Evolutionary conservation across 2,888 invertebrate genomes (phyloP), one percentile per base, ranked within the genome.

Genomic region (Drosophila ustulata): DNA sequence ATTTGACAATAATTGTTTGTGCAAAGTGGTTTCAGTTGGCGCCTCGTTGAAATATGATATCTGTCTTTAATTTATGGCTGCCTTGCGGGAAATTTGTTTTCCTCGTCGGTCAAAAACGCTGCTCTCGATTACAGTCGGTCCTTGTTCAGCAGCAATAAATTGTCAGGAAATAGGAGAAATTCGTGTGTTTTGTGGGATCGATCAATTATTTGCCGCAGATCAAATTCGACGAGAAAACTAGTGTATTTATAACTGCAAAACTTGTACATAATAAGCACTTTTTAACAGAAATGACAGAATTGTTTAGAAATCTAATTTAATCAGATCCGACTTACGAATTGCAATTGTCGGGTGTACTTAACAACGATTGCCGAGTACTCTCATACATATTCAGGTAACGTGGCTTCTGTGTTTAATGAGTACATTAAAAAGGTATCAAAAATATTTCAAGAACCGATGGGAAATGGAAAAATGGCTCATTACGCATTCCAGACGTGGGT

Each of bases 401-500:
- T 71, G 45, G 59, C 26, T 23, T 45, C 37, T 23, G 50, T 52
- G 69, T 71, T 83, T 80, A 86, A 88, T 88, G 75, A 86, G 86
- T 39, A 69, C 74, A 79, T 82, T 80, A 71, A 77, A 74, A 73
- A 74, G 76, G 76, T 86, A 82, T 82, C 83, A 82, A 71, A 88
- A 80, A 66, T 79, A 68, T 56, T 30, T 72, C 51, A 78, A 75
- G 76, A 71, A 61, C 71, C 57, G 18, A 59, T 49, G 65, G 55
- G 11, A 51, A 65, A 68, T 55, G n/a, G 72, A 59, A 78, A 78
- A 75, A 61, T 45, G 41, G 58, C 52, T 65, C 58, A 89, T 86
- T 86, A 66, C 45, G 51, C 53, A 89, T 89, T 86, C 89, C 69
- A 69, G 71, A 59, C 89, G 62, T 66, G 88, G 43, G 69, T 63